Evolutionary conservation across 1,140 invertebrate genomes (phyloP).

Genomic region (Zelostemma sp.): DNA sequence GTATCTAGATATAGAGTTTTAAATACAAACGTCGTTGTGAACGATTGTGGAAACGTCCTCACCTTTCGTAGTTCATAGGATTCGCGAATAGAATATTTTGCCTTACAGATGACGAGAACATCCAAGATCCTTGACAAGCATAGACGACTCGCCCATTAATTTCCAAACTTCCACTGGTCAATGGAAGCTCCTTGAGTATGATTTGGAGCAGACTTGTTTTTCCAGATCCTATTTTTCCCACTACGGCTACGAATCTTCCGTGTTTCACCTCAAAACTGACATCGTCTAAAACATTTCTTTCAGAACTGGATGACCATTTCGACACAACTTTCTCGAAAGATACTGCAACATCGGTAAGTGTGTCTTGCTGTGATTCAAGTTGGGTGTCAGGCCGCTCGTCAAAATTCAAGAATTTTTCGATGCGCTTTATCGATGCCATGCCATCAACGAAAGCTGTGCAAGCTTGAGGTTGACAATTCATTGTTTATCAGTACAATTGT

Average conservation of each 20-base stretch:
- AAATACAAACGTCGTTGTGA: too few species aligned
- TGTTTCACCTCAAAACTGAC: conserved; percentile 75
- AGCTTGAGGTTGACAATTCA: too few species aligned
- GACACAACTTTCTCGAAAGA: conserved; percentile 71
- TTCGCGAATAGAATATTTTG: conserved; percentile 93
- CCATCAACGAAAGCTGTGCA: conserved; percentile 72
- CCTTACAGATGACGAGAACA: conserved; percentile 78
- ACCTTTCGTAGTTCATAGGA: too few species aligned
- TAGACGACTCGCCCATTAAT: conserved; percentile 88
- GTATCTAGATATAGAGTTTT: conserved; percentile 69
- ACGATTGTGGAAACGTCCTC: too few species aligned
- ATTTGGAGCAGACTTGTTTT: conserved; percentile 88
- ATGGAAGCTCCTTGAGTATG: conserved; percentile 84
- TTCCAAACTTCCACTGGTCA: conserved; percentile 75
- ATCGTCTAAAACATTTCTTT: too few species aligned
- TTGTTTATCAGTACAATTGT: too few species aligned
- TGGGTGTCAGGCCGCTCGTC: conserved; percentile 71
- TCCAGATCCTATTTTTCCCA: conserved; percentile 88
- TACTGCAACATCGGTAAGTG: conserved; percentile 28
- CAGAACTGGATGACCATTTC: conserved; percentile 75
- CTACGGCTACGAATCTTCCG: conserved; percentile 80
- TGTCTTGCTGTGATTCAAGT: not conserved
- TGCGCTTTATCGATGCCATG: conserved; percentile 76
- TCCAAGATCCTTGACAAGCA: conserved; percentile 92
- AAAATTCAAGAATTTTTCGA: conserved; percentile 79